Base-by-base conservation (phyloP, 2,888 invertebrate genomes). In the Spilarctia lutea region DNA sequence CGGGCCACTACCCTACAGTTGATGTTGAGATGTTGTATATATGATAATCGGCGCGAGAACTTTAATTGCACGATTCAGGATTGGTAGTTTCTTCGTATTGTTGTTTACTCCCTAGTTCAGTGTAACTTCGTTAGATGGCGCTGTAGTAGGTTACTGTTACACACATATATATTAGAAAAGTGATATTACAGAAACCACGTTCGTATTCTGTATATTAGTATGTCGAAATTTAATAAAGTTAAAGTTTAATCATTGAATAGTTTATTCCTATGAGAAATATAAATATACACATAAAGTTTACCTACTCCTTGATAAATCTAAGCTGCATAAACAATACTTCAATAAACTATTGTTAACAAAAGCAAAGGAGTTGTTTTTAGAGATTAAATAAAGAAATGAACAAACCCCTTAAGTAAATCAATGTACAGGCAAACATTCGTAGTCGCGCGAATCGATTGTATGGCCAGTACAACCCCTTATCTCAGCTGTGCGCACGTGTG, bases 401-500 rank as follows among this genome's bases (percentile, higher is more conserved):
- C 94, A 94, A 91, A 89, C 92, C 93, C 93, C 89, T 91, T 89
- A 91, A 94, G 92, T 92, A 93, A 93, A 94, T 94, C 92, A 91
- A 88, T 88, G 90, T 86, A 87, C 82, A 83, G 81, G 85, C 91
- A 91, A 94, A 92, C 89, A 93, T 89, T 87, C 88, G 87, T 89
- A 91, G 87, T 91, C 87, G 88, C 89, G 91, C 89, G 91, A 91
- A 93, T 94, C 93, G 92, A 93, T 93, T 90, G 91, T 88, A 89
- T 88, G 89, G 85, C 84, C 86, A 87, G 87, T 88, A 88, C 89
- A 90, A 91, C 93, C 95, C 94, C 95, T 95, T 95, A 95, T 96
- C 95, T 93, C 88, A 84, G 88, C 91, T 77, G 88, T 91, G 94
- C 94, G 95, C 95, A 96, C 95, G 95, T 96, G 95, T 95, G 95